These are phyloP conservation scores for Micropoecilia bifurca DNA, from an alignment of 2,797 vertebrate species.

Conservation along the genomic window DNA sequence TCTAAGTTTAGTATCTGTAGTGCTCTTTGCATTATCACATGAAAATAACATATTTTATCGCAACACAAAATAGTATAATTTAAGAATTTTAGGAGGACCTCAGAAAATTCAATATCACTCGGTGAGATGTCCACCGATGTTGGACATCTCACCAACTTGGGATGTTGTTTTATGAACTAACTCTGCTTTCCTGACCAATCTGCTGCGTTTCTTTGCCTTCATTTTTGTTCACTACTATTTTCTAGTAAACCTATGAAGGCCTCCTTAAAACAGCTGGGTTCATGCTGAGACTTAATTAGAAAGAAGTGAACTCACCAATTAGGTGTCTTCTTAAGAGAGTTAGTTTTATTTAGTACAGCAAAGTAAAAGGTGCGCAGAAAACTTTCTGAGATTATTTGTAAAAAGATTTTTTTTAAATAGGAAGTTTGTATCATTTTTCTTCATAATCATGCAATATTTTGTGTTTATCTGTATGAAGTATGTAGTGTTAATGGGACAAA, in stretches of 20 bases:
- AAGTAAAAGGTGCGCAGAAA: neutral
- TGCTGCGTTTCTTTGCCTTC: neutral
- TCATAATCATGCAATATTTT: neutral
- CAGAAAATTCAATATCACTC: neutral
- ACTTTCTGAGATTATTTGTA: neutral
- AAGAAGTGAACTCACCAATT: neutral
- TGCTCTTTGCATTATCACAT: neutral
- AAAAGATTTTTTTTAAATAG: neutral
- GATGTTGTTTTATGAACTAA: neutral
- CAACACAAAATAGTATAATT: neutral
- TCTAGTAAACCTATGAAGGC: neutral
- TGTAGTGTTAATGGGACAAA: neutral
- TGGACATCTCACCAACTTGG: no score
- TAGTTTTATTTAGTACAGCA: neutral
- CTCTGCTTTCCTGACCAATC: no score
- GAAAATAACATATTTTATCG: neutral
- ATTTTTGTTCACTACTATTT: neutral
- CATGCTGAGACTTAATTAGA: neutral
- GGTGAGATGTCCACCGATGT: neutral
- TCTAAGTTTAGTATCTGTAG: neutral
- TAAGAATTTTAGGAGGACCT: neutral
- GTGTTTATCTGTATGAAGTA: neutral
- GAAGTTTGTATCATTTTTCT: neutral
- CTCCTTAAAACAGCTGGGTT: neutral
- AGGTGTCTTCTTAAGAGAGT: neutral